A percentile compares a stretch with the other conserved stretches of the same genome.
phyloP scores from a whole-genome alignment of 37 sponge, comb jelly and placozoan genomes.

The Cladorhizidae sp. region DNA sequence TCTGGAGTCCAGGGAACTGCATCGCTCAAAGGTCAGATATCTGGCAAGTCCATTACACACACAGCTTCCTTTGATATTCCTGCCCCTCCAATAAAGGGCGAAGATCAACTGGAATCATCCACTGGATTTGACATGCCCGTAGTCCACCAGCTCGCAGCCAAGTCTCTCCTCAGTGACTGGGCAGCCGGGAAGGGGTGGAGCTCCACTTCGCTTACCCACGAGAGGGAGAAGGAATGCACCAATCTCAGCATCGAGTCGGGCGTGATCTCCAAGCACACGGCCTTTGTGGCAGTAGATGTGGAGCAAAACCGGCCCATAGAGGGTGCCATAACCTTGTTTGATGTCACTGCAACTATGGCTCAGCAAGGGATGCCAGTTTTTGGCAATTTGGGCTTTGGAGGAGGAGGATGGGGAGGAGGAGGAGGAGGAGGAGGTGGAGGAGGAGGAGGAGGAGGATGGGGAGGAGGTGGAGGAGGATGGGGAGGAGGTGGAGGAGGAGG shows the following conservation, averaged over 20 bases:
- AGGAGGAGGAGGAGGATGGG: too few species aligned
- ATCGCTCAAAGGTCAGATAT: slow-evolving; percentile 44
- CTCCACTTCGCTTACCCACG: neutral
- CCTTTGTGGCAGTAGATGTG: slow-evolving; percentile 74
- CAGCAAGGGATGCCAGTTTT: neutral
- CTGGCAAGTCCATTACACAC: slow-evolving; percentile 38
- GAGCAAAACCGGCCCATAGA: slow-evolving; percentile 54
- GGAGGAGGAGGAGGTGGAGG: neutral
- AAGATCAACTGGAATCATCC: neutral
- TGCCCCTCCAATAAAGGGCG: neutral
- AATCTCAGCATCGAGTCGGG: slow-evolving; percentile 64
- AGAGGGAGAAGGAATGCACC: slow-evolving; percentile 39
- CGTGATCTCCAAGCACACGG: slow-evolving; percentile 72
- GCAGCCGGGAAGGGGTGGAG: slow-evolving; percentile 6
- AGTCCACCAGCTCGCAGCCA: slow-evolving; percentile 83
- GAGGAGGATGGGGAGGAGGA: too few species aligned
- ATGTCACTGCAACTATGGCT: slow-evolving; percentile 31
- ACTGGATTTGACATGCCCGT: slow-evolving; percentile 21
- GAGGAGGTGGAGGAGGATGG: too few species aligned
- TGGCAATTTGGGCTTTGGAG: neutral
- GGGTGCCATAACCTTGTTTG: slow-evolving; percentile 63
- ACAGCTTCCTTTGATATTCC: slow-evolving; percentile 18
- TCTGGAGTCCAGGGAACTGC: slow-evolving; percentile 19
- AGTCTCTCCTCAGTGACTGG: slow-evolving; percentile 63
- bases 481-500: too few species aligned